Evolutionary conservation across 1,140 invertebrate genomes (phyloP).

Genomic region (Bombus confusus): DNA sequence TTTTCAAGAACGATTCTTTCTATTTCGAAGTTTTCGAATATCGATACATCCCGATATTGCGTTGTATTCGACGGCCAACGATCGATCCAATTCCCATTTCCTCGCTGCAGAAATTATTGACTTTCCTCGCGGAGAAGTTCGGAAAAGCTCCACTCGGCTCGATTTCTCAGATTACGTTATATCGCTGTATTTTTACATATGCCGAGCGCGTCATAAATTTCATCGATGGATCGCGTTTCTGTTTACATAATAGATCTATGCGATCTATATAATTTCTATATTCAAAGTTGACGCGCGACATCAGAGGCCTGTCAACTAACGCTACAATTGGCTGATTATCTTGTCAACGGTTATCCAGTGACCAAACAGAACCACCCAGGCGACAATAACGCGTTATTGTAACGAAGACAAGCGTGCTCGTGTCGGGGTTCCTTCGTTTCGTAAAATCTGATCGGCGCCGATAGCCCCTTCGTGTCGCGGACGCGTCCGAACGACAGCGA

Average conservation of each 20-base stretch:
- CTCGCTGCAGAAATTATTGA: background rate
- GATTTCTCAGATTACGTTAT: no score
- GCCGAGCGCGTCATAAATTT: no score
- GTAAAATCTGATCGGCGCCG: constrained; percentile 17
- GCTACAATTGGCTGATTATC: constrained; percentile 15
- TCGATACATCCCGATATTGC: background rate
- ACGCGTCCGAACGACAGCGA: background rate
- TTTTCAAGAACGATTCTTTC: background rate
- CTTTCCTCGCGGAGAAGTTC: background rate
- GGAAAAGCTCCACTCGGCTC: no score
- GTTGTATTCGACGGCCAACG: background rate
- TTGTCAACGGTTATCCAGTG: background rate
- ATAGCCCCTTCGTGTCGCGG: constrained; percentile 1
- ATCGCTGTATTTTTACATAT: no score
- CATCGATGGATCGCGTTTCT: background rate
- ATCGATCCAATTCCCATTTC: background rate
- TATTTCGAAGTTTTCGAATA: background rate
- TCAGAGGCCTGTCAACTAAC: background rate
- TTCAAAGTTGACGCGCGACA: no score
- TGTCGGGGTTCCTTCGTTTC: background rate
- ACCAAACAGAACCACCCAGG: background rate
- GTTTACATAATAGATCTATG: background rate
- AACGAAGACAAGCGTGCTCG: background rate
- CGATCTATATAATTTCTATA: background rate
- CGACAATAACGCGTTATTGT: background rate